These are phyloP conservation scores for Choloepus didactylus DNA, from an alignment of 2,797 vertebrate species.

Conservation along the genomic window DNA sequence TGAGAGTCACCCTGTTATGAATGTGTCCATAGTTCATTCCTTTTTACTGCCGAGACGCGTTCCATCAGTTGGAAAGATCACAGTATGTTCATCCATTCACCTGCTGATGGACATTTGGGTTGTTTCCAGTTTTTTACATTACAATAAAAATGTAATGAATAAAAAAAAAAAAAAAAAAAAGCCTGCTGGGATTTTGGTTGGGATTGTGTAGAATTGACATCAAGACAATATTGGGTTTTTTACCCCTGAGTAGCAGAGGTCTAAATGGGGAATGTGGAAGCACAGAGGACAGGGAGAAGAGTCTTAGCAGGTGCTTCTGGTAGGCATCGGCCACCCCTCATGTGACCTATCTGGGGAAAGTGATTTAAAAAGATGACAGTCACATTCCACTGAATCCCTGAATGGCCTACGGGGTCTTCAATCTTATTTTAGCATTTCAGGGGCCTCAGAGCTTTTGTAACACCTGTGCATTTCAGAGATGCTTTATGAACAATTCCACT, in stretches of 20 bases:
- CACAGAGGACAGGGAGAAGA: not conserved
- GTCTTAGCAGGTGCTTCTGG: too few relatives aligned
- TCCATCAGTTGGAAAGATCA: not conserved
- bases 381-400: not conserved
- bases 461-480: fast-evolving
- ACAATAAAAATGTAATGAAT: not conserved
- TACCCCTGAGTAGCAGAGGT: not conserved
- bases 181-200: too few relatives aligned
- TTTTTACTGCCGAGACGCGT: not conserved
- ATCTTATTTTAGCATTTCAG: not conserved
- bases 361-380: not conserved
- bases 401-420: not conserved
- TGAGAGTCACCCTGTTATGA: too few relatives aligned
- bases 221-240: too few relatives aligned
- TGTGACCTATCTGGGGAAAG: not conserved
- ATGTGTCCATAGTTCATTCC: too few relatives aligned
- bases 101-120: not conserved
- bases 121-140: not conserved
- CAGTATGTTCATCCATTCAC: not conserved
- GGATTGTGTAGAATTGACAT: too few relatives aligned
- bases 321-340: not conserved
- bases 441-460: not conserved
- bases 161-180: too few relatives aligned
- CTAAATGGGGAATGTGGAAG: not conserved
- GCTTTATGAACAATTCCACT: too few relatives aligned